Base-by-base conservation (phyloP, 1,140 invertebrate species). In the Latrodectus geometricus region DNA sequence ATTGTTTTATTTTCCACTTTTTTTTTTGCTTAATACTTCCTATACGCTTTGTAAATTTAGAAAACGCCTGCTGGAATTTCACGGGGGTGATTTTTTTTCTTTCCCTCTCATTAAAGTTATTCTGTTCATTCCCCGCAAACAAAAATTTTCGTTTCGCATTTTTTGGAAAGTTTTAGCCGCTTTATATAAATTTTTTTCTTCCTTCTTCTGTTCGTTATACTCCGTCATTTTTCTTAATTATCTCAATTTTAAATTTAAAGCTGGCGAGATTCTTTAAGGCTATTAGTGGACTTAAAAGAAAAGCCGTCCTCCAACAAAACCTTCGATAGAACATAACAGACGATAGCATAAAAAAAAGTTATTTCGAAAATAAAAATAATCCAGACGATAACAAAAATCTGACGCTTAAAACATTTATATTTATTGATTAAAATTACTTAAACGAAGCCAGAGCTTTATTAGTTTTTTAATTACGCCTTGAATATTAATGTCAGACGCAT, bases 241-340 rank as follows among this genome's bases (percentile, higher is more conserved):
- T 85, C 83, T 85, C 83, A 85, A 85, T 85, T 85, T 85, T 85
- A 85, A 85, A 85, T 85, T 85, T 85, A 85, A 85, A 85, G 83
- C 74, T 61, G 48, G 81, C n/a, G 65, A 77, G 83, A 85, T 85
- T 85, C 83, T 85, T 85, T 77, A 85, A 85, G 83, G 83, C 83
- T 85, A 85, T 85, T 85, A 85, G 83, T 85, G 77, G 83, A 61
- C 74, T 85, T 85, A 85, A 77, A 80, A 75, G 75, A 61, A 77
- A 85, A 56, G 74, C 61, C 54, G 66, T 61, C 54, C 50, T 72
- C 68, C 65, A 85, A 72, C 61, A 77, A 70, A 77, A 77, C n/a
- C 54, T 56, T 20, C 50, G 83, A 85, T 54, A 61, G 56, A 23
- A 68, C 17, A 76, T 23, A 75, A 75, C 54, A 61, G 66, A 83